A percentile compares a stretch with the other conserved stretches of the same genome.
Conservation (phyloP, 2,797 vertebrate genomes). For the Peromyscus melanophrys region DNA sequence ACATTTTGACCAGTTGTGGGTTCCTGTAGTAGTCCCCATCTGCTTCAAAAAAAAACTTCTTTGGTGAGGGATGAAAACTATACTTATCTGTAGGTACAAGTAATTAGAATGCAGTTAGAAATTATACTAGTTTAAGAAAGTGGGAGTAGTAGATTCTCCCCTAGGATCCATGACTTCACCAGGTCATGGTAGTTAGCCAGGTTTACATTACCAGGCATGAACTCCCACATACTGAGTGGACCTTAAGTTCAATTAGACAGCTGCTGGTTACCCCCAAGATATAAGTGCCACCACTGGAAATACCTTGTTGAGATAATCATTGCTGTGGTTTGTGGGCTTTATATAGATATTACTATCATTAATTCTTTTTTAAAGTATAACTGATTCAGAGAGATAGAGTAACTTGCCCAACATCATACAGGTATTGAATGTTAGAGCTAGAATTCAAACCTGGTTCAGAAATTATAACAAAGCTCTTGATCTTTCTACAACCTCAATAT, state of each 20-base stretch:
- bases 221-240: not conserved
- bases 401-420: conserved; percentile 20
- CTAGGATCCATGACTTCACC: not conserved
- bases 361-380: conserved; percentile 65
- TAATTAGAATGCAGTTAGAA: not conserved
- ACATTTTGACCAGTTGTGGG: not conserved
- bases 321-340: not conserved
- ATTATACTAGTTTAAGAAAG: not conserved
- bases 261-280: not conserved
- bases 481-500: conserved; percentile 48
- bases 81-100: not conserved
- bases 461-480: conserved; percentile 38
- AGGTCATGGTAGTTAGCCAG: not conserved
- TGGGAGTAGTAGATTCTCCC: not conserved
- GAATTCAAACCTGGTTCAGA: conserved; percentile 64
- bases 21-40: not conserved
- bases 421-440: conserved; percentile 39
- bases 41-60: not conserved
- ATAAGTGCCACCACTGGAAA: not conserved
- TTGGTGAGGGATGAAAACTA: not conserved
- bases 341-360: not conserved
- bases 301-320: not conserved
- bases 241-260: not conserved
- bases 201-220: not conserved
- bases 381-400: conserved; percentile 24